phyloP scores from a whole-genome alignment of 2,797 vertebrate genomes.

The Chelonia mydas region DNA sequence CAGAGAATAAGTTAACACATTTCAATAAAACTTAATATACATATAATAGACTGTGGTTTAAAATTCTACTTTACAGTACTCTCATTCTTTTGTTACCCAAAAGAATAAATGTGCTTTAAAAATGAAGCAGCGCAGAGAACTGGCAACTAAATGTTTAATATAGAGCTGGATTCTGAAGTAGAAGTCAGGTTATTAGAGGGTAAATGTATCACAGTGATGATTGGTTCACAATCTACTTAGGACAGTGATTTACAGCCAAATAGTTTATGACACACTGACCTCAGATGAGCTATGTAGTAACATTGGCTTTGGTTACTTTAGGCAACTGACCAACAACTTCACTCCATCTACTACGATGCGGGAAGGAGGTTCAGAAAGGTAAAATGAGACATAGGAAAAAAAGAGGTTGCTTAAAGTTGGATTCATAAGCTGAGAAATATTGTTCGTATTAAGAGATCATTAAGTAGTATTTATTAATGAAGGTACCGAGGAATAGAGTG shows the following conservation, averaged over 20 bases:
- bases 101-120: neutral
- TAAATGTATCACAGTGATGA: neutral
- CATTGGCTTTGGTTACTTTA: neutral
- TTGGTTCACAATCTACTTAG: neutral
- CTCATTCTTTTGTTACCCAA: neutral
- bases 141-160: neutral
- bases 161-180: neutral
- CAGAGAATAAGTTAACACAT: neutral
- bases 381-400: neutral
- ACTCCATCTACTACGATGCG: neutral
- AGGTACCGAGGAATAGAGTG: neutral
- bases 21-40: neutral
- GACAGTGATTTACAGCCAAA: neutral
- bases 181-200: neutral
- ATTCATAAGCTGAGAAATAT: neutral
- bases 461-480: neutral
- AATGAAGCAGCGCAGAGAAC: neutral
- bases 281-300: neutral
- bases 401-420: neutral
- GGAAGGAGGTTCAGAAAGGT: conserved; percentile 7
- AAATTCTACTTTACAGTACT: neutral
- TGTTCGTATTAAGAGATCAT: neutral
- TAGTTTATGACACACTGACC: neutral
- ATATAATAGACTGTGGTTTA: neutral
- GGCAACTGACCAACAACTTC: neutral